phyloP scores from a whole-genome alignment of 2,113 vertebrate genomes.

The Vireo altiloquus region DNA sequence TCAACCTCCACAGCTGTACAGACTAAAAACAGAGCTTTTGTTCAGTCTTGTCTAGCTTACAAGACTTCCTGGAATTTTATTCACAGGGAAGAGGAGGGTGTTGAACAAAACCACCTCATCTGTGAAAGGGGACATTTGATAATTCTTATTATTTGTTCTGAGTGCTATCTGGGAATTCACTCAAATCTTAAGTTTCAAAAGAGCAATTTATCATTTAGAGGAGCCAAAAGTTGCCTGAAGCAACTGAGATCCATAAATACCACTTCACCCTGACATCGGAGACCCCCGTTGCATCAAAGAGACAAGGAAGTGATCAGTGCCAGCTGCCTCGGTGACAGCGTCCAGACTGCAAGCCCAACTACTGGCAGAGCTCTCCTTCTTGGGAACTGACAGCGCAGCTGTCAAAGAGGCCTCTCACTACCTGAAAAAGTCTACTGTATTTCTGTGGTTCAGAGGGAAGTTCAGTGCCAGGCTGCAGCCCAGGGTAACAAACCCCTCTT shows the following conservation, averaged over 20 bases:
- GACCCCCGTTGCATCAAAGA: slow-evolving; percentile 1
- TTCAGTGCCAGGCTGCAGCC: slow-evolving; percentile 9
- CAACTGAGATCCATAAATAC: background rate
- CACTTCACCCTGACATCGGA: background rate
- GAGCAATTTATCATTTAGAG: slow-evolving; percentile 27
- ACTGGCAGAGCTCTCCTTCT: slow-evolving; percentile 15
- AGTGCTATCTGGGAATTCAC: slow-evolving; percentile 49
- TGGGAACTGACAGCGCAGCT: background rate
- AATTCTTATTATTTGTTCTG: background rate
- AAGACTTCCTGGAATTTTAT: slow-evolving; percentile 21
- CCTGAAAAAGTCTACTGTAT: slow-evolving; percentile 34
- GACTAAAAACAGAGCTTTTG: slow-evolving; percentile 31
- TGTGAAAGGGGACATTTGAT: slow-evolving; percentile 24
- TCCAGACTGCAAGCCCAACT: background rate
- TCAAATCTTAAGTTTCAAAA: slow-evolving; percentile 33
- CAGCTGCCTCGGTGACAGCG: background rate
- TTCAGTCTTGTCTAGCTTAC: background rate
- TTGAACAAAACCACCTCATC: slow-evolving; percentile 8
- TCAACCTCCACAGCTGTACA: slow-evolving; percentile 41
- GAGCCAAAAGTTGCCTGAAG: slow-evolving; percentile 38
- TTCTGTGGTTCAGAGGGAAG: background rate
- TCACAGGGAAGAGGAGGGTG: background rate
- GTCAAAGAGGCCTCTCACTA: slow-evolving; percentile 7
- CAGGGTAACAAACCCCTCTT: background rate
- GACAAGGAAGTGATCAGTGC: background rate